These are phyloP conservation scores for Folsomia manolachei DNA, from an alignment of 2,888 invertebrate species.

Conservation along the genomic window DNA sequence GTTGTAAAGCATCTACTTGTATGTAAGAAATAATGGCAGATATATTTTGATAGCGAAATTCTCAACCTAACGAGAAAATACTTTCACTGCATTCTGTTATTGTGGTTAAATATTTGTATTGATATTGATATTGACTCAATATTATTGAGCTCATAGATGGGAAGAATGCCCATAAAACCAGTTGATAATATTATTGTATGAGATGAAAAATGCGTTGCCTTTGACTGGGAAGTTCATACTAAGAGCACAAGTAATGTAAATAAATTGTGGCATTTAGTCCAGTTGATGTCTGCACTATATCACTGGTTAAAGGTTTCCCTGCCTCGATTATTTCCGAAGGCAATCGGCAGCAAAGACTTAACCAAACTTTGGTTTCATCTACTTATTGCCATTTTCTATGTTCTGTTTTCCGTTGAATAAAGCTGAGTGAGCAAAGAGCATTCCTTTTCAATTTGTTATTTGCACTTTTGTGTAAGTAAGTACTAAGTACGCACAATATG, in stretches of 20 bases:
- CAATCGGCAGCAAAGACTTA: too few species aligned
- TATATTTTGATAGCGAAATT: too few species aligned
- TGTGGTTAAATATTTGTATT: too few species aligned
- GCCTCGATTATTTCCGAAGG: background rate
- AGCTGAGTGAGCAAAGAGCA: background rate
- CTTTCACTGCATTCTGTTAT: too few species aligned
- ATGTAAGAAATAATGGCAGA: too few species aligned
- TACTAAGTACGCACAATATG: too few species aligned
- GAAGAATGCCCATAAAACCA: background rate
- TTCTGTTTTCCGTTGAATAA: background rate
- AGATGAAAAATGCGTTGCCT: background rate
- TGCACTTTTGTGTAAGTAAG: too few species aligned
- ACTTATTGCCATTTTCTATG: background rate
- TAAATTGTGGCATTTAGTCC: conserved; percentile 8
- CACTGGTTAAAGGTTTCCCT: background rate
- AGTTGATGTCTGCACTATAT: background rate
- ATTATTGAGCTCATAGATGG: background rate
- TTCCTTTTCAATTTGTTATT: background rate
- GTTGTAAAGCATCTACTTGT: too few species aligned
- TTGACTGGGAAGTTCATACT: background rate
- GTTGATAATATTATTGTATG: background rate
- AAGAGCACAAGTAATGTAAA: background rate
- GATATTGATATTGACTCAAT: background rate
- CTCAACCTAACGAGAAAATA: too few species aligned
- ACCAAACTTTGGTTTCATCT: too few species aligned